Conservation (phyloP, 1,140 invertebrate genomes). For the Bombyx mandarina region DNA sequence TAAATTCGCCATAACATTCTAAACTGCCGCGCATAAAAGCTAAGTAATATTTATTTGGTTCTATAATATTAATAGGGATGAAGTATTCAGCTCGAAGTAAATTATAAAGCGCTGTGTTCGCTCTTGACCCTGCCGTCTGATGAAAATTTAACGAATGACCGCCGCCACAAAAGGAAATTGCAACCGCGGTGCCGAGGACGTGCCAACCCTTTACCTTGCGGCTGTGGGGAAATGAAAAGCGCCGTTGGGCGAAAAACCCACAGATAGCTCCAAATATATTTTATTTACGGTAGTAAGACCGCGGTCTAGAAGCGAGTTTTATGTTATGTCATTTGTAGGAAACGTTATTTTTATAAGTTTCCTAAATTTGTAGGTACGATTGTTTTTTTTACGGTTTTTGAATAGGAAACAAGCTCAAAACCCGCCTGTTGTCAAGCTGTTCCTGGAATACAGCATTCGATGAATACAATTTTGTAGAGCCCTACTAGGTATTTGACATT, state of each 20-base stretch:
- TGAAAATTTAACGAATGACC: conserved; percentile 47
- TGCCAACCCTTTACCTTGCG: conserved; percentile 25
- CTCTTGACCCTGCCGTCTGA: conserved; percentile 28
- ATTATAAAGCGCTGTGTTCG: conserved; percentile 27
- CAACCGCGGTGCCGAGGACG: conserved; percentile 21
- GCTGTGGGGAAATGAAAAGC: conserved; percentile 17
- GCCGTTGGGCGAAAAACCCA: conserved; percentile 12
- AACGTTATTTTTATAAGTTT: neutral
- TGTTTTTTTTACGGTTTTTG: no score
- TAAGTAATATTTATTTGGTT: conserved; percentile 20
- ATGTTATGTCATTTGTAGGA: neutral
- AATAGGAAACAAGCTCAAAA: no score
- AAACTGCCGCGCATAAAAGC: no score
- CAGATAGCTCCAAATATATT: conserved; percentile 10
- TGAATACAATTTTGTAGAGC: no score
- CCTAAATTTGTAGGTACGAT: neutral
- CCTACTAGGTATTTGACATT: no score
- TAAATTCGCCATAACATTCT: no score
- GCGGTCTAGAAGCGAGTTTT: neutral
- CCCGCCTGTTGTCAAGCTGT: no score
- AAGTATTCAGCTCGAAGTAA: conserved; percentile 36
- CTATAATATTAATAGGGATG: conserved; percentile 33
- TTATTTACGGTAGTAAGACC: conserved; percentile 7
- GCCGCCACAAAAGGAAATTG: conserved; percentile 40
- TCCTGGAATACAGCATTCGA: no score